Evolutionary conservation across 2,888 invertebrate species (phyloP).

Genomic region (Pandemis heparana): DNA sequence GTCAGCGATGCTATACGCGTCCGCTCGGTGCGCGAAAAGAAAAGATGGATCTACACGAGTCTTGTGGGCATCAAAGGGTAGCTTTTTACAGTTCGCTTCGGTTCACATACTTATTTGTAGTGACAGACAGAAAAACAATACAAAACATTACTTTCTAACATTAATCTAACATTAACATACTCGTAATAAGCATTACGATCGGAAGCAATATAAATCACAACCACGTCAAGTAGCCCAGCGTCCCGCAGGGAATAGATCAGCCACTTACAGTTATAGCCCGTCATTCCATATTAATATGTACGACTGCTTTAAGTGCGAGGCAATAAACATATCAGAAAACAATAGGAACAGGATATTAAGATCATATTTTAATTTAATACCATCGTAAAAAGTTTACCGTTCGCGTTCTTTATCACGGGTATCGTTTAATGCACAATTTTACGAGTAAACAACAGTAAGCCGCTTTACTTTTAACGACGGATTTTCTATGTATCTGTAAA

Average conservation of each 20-base stretch:
- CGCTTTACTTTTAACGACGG: not conserved
- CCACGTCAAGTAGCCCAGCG: constrained; percentile 12
- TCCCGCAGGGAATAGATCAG: constrained; percentile 18
- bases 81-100: no score
- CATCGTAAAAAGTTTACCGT: not conserved
- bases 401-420: not conserved
- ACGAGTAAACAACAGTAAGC: not conserved
- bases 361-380: not conserved
- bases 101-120: no score
- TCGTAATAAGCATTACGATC: constrained; percentile 25
- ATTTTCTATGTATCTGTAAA: not conserved
- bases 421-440: not conserved
- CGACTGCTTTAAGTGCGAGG: not conserved
- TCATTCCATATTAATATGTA: constrained; percentile 25
- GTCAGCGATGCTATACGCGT: no score
- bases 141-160: no score
- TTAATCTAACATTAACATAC: not conserved
- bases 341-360: not conserved
- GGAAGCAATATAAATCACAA: constrained; percentile 29
- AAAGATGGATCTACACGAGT: no score
- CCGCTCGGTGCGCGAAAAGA: no score
- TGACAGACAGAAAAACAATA: no score
- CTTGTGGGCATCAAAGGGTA: no score
- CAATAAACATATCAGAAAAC: not conserved
- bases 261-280: constrained; percentile 39